Base-by-base conservation (phyloP, 2,797 vertebrate genomes). In the Coregonus sp. region DNA sequence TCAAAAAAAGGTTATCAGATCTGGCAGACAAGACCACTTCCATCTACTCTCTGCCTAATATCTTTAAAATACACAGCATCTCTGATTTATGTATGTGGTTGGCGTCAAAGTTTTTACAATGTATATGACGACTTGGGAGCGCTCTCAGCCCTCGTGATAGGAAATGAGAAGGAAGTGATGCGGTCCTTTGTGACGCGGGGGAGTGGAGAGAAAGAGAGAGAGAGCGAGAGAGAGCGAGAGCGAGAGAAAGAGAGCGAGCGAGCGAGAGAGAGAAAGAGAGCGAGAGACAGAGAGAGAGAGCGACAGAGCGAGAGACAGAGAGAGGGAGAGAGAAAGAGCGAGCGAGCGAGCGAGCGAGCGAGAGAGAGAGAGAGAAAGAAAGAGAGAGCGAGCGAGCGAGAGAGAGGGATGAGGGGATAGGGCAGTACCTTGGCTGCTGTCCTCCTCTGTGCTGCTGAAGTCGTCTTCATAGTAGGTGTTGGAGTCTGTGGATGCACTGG, bases 391-490 rank as follows among this genome's bases (percentile, higher is more conserved):
- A 35, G 9, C 2, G 29, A 9, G 29, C 25, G 7, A 66, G 71
- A 73, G 40, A 0, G 70, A 74, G 80, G 11, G 67, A 78, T 63
- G 4, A 52, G 74, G 59, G 0, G 37, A 35, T 4, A 18, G 51
- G 59, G 35, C 59, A 75, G 78, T 94, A 99, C 98, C 98, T 96
- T 99, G 98, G 89, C 97, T 99, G 94, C 98, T 99, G 85, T 99
- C 98, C 90, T 99, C 98, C 92, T 99, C 98, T 0, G 98, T 99
- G 84, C 98, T 99, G 92, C 98, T 99, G 89, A 99, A 99, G 80
- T 99, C 98, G 79, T 99, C 98, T 90, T 99, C 98, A 0, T 99
- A 99, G 92, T 99, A 99, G 25, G 98, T 99, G 91, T 99, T 99
- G 5, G 98, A 99, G 86, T 99, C 98, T 0, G 98, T 99, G 73